Evolutionary conservation across 2,797 vertebrate genomes (phyloP).

Genomic region (Sebastes vulpes): DNA sequence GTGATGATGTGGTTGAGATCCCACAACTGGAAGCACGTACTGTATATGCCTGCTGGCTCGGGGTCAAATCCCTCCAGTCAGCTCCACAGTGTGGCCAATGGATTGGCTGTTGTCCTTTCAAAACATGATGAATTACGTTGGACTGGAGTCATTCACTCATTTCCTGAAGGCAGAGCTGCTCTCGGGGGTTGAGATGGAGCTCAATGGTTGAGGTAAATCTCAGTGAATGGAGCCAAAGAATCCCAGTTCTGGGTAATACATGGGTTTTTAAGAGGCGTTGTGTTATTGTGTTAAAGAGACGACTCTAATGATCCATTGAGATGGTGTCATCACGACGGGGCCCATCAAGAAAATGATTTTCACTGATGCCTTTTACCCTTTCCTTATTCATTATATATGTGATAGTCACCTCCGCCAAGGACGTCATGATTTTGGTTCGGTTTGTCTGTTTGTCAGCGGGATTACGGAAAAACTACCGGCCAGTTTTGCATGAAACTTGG

Average conservation of each 20-base stretch:
- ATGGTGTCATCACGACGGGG: neutral
- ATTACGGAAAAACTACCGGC: neutral
- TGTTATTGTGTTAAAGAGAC: neutral
- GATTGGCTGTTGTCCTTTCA: neutral
- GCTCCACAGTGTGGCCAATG: neutral
- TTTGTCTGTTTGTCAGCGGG: neutral
- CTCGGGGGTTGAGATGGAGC: neutral
- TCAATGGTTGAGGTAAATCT: neutral
- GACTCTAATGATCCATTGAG: neutral
- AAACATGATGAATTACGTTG: conserved; percentile 3
- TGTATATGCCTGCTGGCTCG: neutral
- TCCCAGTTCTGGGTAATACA: neutral
- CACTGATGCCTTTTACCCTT: neutral
- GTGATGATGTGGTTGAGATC: conserved; percentile 28
- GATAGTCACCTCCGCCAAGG: neutral
- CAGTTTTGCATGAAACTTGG: too few relatives aligned
- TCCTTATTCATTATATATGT: neutral
- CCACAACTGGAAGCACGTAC: conserved; percentile 21
- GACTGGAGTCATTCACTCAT: neutral
- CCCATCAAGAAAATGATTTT: neutral
- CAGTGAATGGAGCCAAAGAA: neutral
- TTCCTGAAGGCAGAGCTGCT: conserved; percentile 19
- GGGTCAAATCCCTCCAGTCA: conserved; percentile 22
- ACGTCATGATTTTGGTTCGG: neutral
- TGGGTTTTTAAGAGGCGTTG: neutral